Conservation (phyloP, 2,888 invertebrate species). For the Synanthedon vespiformis region DNA sequence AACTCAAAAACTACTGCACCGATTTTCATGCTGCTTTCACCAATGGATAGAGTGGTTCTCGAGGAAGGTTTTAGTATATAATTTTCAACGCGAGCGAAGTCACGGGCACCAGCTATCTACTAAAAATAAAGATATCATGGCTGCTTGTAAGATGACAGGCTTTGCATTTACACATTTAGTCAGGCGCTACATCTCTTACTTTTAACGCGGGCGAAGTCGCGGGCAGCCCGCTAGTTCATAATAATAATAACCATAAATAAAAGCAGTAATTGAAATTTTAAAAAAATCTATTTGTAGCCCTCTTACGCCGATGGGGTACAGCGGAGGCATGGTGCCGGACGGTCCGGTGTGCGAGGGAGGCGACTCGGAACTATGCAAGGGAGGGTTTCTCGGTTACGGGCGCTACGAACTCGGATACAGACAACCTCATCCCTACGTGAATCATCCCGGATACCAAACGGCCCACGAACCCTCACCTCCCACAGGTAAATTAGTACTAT, state of each 20-base stretch:
- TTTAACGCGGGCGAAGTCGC: no score
- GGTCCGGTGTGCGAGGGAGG: constrained; percentile 41
- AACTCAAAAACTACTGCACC: no score
- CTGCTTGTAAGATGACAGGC: no score
- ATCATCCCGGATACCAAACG: constrained; percentile 46
- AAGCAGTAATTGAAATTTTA: constrained; percentile 74
- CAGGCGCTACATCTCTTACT: no score
- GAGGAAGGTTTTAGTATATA: no score
- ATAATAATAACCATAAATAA: constrained; percentile 56
- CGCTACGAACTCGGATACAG: constrained; percentile 59
- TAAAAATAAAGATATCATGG: no score
- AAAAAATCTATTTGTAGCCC: constrained; percentile 27
- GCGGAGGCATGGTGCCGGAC: constrained; percentile 46
- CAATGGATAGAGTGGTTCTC: no score
- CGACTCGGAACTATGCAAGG: constrained; percentile 50
- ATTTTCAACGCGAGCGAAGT: no score
- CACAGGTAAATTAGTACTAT: constrained; percentile 27
- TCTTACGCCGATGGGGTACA: constrained; percentile 59
- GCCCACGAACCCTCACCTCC: constrained; percentile 52
- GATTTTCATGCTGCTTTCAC: no score
- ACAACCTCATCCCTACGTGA: constrained; percentile 50
- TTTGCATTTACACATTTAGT: no score
- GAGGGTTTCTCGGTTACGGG: constrained; percentile 57
- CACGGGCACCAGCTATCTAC: no score
- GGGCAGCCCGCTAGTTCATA: no score